A percentile compares a stretch with the other conserved stretches of the same genome.
Conservation (phyloP, 2,797 vertebrate species). For the Salarias fasciatus region DNA sequence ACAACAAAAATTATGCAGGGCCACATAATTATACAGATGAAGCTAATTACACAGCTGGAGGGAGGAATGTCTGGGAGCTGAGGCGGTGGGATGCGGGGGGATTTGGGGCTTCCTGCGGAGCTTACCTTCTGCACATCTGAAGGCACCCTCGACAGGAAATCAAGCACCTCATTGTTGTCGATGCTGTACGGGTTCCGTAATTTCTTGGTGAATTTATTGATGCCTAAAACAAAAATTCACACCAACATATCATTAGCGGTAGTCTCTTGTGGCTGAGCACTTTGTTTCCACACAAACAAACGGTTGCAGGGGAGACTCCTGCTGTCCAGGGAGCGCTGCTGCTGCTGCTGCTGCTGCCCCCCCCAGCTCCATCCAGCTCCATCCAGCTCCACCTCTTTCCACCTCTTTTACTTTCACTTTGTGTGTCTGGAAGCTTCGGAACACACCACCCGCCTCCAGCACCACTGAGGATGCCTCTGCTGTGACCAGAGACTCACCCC, state of each 20-base stretch:
- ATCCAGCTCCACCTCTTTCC: no score
- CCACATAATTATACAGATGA: constrained; percentile 75
- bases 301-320: constrained; percentile 44
- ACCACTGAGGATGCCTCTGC: no score
- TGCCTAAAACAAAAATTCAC: constrained; percentile 84
- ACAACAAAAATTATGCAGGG: constrained; percentile 76
- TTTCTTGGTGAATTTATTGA: constrained; percentile 99
- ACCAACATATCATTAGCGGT: constrained; percentile 74
- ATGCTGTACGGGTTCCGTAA: constrained; percentile 95
- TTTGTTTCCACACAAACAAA: constrained; percentile 77
- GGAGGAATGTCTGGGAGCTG: constrained; percentile 74
- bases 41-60: constrained; percentile 76
- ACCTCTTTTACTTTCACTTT: constrained; percentile 51
- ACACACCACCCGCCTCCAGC: no score
- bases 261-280: constrained; percentile 61
- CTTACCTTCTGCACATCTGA: constrained; percentile 98
- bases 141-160: constrained; percentile 97
- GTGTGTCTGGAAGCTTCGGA: constrained; percentile 6
- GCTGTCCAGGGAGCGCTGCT: constrained; percentile 57
- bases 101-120: constrained; percentile 71
- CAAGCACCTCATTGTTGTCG: constrained; percentile 95
- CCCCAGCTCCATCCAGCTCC: no score
- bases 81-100: constrained; percentile 59
- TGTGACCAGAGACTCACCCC: constrained; percentile 98
- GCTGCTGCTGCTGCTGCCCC: no score